These are phyloP conservation scores for Agriopis leucophaearia DNA, from an alignment of 2,888 invertebrate genomes.

Conservation along the genomic window DNA sequence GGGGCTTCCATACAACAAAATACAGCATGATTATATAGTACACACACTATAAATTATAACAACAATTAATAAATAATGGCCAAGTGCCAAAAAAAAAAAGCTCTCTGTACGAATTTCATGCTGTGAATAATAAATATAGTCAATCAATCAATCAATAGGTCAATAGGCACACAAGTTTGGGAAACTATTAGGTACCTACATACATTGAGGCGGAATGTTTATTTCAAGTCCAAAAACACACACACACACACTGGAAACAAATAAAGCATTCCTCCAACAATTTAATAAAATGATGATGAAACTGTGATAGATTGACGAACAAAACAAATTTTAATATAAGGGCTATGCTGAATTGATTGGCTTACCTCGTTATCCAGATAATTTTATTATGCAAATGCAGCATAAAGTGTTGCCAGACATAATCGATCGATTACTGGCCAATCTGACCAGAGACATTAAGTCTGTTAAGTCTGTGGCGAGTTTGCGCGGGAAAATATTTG, in stretches of 20 bases:
- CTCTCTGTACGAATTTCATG: too few relatives aligned
- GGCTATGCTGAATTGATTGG: constrained; percentile 46
- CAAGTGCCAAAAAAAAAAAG: too few relatives aligned
- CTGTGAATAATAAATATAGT: too few relatives aligned
- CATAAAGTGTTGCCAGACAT: constrained; percentile 82
- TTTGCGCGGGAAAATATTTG: constrained; percentile 60
- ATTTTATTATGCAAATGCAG: constrained; percentile 85
- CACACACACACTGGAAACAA: background rate
- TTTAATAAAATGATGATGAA: constrained; percentile 34
- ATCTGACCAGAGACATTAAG: constrained; percentile 58
- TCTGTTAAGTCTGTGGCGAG: constrained; percentile 12
- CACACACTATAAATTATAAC: too few relatives aligned
- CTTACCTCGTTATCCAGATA: constrained; percentile 52
- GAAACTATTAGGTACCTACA: too few relatives aligned
- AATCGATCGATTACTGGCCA: constrained; percentile 69
- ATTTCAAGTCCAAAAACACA: background rate
- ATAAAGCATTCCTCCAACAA: background rate
- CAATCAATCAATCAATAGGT: too few relatives aligned
- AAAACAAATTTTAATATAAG: constrained; percentile 40
- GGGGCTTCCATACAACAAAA: too few relatives aligned
- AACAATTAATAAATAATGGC: too few relatives aligned
- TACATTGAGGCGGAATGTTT: too few relatives aligned
- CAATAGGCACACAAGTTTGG: too few relatives aligned
- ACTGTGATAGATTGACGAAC: constrained; percentile 36
- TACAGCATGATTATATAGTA: too few relatives aligned